Evolutionary conservation across 2,113 vertebrate genomes (phyloP).

Genomic region (Mobula hypostoma): DNA sequence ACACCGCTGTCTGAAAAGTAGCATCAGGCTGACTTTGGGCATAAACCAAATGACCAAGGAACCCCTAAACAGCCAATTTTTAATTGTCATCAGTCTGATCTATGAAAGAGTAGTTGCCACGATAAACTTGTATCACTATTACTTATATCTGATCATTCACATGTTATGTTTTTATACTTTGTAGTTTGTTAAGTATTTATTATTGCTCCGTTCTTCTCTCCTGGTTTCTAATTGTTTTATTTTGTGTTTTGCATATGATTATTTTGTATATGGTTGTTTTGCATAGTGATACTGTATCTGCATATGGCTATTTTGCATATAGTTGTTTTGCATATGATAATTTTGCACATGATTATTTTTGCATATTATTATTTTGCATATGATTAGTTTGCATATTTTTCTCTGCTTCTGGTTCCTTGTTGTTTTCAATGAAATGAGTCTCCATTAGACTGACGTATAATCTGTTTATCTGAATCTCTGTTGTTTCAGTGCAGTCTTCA

Average conservation of each 20-base stretch:
- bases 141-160: not conserved
- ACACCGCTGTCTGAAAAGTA: not conserved
- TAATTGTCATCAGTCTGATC: not conserved
- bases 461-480: conserved; percentile 21
- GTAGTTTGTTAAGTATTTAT: not conserved
- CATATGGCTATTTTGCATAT: no score
- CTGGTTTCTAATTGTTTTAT: not conserved
- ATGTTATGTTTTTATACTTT: not conserved
- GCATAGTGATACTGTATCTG: no score
- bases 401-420: not conserved
- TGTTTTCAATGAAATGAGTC: not conserved
- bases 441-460: not conserved
- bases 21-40: not conserved
- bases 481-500: not conserved
- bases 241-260: not conserved
- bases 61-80: not conserved
- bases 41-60: not conserved
- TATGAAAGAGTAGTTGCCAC: not conserved
- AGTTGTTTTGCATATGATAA: not conserved
- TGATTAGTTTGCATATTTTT: not conserved
- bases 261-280: not conserved
- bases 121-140: not conserved
- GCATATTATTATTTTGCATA: not conserved
- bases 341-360: not conserved
- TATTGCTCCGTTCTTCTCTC: not conserved